These are phyloP conservation scores for Heliocidaris tuberculata DNA, from an alignment of 35 echinoderm and acorn worm genomes.

Conservation along the genomic window DNA sequence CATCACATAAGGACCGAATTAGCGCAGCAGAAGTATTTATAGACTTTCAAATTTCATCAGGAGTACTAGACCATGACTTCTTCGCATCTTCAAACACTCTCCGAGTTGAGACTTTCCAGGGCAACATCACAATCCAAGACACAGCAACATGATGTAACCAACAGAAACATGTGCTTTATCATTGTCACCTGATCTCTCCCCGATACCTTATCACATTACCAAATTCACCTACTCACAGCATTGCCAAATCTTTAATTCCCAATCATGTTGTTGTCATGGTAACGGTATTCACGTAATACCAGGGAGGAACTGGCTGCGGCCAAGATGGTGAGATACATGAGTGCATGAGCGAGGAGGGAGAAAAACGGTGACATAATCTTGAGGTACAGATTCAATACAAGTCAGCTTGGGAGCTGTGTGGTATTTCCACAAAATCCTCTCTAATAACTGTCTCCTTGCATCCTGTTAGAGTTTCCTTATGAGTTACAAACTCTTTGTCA, in stretches of 20 bases:
- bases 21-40: background rate
- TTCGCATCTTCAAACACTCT: background rate
- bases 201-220: conserved; percentile 31
- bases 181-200: background rate
- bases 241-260: background rate
- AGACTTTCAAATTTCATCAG: background rate
- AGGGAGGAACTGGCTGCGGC: conserved; percentile 6
- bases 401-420: background rate
- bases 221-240: conserved; percentile 10
- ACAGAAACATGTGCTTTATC: conserved; percentile 1
- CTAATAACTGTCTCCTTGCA: background rate
- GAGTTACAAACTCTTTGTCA: background rate
- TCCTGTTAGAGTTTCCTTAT: background rate
- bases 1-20: background rate
- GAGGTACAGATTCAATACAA: background rate
- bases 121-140: background rate
- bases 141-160: background rate
- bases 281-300: conserved; percentile 28
- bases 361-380: background rate
- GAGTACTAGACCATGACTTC: background rate
- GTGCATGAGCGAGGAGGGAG: background rate
- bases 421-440: background rate
- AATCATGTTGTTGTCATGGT: conserved; percentile 13
- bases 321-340: background rate
- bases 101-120: background rate